Conservation (phyloP, 1,140 invertebrate species). For the Tetramorium simillimum region DNA sequence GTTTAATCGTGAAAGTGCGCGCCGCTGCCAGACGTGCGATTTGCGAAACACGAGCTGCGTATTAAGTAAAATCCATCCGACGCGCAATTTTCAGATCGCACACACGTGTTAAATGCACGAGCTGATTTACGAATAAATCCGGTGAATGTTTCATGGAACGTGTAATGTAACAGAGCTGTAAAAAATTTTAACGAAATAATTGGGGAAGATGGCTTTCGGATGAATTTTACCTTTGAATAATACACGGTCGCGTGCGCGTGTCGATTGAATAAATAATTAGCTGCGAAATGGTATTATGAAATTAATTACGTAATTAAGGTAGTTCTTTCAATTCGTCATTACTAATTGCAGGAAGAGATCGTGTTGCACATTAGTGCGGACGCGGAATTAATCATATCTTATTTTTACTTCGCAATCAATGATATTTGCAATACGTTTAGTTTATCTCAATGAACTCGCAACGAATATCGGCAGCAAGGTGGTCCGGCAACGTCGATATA, state of each 20-base stretch:
- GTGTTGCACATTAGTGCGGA: background rate
- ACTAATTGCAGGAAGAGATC: background rate
- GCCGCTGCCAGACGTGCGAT: background rate
- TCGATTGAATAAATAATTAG: constrained; percentile 9
- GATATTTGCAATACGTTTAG: constrained; percentile 20
- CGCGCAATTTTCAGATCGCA: background rate
- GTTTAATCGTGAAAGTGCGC: constrained; percentile 26
- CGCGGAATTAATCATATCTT: constrained; percentile 11
- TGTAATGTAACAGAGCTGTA: background rate
- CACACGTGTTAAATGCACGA: background rate
- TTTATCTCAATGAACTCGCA: constrained; percentile 27
- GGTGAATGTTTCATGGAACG: background rate
- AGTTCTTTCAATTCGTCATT: background rate
- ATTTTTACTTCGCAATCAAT: background rate
- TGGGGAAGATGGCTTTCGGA: background rate
- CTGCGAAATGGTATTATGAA: background rate
- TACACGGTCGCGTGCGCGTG: too few relatives aligned
- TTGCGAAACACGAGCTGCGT: background rate
- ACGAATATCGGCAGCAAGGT: constrained; percentile 23
- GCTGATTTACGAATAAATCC: background rate
- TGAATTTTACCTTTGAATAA: background rate
- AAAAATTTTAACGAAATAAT: background rate
- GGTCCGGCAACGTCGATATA: constrained; percentile 6
- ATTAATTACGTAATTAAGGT: background rate
- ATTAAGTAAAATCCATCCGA: background rate